Conservation (phyloP, 2,797 vertebrate species). For the Galagoides demidoff region DNA sequence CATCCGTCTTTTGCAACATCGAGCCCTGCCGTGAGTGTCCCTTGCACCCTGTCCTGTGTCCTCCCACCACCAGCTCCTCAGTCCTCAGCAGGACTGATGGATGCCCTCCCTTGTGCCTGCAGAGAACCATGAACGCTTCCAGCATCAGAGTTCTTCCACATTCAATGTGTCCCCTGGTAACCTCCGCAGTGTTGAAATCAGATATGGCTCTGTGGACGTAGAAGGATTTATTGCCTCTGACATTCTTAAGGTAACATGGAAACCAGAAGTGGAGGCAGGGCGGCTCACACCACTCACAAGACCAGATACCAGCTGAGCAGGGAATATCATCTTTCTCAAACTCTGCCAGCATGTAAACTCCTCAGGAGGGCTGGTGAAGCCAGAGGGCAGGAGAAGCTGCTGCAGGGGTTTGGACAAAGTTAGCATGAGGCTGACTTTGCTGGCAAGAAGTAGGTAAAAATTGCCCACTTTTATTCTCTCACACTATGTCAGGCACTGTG, state of each 20-base stretch:
- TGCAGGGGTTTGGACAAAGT: too few species aligned
- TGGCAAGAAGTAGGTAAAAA: background rate
- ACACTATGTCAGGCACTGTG: too few species aligned
- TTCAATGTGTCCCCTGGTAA: constrained; percentile 44
- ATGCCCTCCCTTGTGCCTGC: background rate
- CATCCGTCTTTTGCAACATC: constrained; percentile 85
- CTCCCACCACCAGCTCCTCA: background rate
- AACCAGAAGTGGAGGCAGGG: background rate
- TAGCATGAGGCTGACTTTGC: background rate
- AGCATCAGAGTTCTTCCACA: constrained; percentile 81
- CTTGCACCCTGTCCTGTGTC: fast-evolving
- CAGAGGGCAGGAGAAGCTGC: background rate
- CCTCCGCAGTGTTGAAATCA: constrained; percentile 55
- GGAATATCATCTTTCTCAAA: background rate
- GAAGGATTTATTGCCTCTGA: constrained; percentile 84
- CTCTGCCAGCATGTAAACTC: background rate
- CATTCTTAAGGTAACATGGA: constrained; percentile 72
- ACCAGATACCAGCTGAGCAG: background rate
- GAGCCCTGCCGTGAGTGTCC: constrained; percentile 77
- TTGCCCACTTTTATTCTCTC: too few species aligned
- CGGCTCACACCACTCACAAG: background rate
- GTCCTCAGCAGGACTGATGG: background rate
- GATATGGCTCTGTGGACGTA: constrained; percentile 82
- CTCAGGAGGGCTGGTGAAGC: background rate
- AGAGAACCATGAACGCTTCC: constrained; percentile 81